These are phyloP conservation scores for Endomychus coccineus DNA, from an alignment of 2,888 invertebrate genomes.

Conservation along the genomic window DNA sequence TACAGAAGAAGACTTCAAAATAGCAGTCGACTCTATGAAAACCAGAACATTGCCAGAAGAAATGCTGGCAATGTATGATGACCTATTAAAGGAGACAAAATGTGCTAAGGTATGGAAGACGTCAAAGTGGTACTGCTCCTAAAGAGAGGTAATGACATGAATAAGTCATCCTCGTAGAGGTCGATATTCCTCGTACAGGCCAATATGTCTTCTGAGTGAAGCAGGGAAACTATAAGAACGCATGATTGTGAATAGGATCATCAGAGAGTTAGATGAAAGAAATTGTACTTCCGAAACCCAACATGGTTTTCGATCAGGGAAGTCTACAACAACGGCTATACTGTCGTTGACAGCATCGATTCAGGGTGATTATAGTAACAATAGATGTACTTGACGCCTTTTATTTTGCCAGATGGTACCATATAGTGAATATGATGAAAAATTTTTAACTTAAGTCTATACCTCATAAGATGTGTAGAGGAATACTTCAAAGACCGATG, in stretches of 20 bases:
- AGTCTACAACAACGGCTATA: slow-evolving; percentile 6
- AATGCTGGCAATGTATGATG: slow-evolving; percentile 12
- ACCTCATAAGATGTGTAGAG: no score
- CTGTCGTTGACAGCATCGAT: neutral
- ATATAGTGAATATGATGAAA: no score
- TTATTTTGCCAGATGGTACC: no score
- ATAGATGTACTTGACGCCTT: no score
- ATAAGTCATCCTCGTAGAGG: no score
- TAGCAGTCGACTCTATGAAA: slow-evolving; percentile 13
- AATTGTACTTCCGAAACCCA: slow-evolving; percentile 8
- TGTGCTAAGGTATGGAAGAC: slow-evolving; percentile 20
- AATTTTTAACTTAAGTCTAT: no score
- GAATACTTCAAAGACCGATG: neutral
- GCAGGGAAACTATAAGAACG: slow-evolving; percentile 15
- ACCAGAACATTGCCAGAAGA: slow-evolving; percentile 16
- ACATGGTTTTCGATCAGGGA: slow-evolving; percentile 16
- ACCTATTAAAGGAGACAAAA: slow-evolving; percentile 9
- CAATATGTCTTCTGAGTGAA: slow-evolving; percentile 16
- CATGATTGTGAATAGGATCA: slow-evolving; percentile 11
- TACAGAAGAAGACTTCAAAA: slow-evolving; percentile 16
- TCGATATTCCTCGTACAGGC: slow-evolving; percentile 11
- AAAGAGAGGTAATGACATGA: slow-evolving; percentile 6
- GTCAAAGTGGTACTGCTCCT: slow-evolving; percentile 19
- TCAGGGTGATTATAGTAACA: no score
- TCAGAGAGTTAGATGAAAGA: slow-evolving; percentile 9